Evolutionary conservation across 2,888 invertebrate species (phyloP), one percentile per base, ranked within the genome.

Genomic region (Acronicta leporina): DNA sequence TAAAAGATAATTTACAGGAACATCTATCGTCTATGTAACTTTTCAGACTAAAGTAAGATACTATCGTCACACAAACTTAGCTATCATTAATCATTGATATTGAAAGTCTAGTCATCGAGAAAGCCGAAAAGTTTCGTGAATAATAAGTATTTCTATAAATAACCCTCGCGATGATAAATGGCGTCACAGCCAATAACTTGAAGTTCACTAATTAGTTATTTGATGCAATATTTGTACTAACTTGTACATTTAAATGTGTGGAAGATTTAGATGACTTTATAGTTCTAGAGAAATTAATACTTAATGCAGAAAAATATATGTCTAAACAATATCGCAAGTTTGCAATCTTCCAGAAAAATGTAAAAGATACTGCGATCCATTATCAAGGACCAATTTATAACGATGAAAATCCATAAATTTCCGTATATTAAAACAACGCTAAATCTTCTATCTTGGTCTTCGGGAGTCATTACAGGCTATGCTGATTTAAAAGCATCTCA

Each of bases 51-150:
- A 63, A 35, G 30, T 13, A 41, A 35, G 53, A 59, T 65, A 2
- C 45, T 55, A 60, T 60, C 60, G 42, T 14, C 5, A 20, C 25
- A 27, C 25, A 20, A 38, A 15, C 10, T 15, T 11, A 4, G 33
- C 20, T 0, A 33, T 33, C 68, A 61, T 69, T 56, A 71, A 69
- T 71, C 68, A 71, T n/a, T 44, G 52, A 42, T 63, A 45, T n/a
- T 56, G 15, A 60, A 61, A 16, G 45, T 30, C 2, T 25, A 20
- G 54, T 13, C 43, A 38, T 38, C 30, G 20, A 27, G 46, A 53
- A 44, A 40, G 48, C 20, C 40, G 27, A 44, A 47, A 47, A 55
- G 14, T 49, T 53, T 46, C 14, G 27, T 51, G 52, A 70, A 55
- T 46, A 65, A 65, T 50, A 49, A 55, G 14, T 46, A 47, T 44